Base-by-base conservation (phyloP, 2,888 invertebrate genomes). In the Acronicta aceris region DNA sequence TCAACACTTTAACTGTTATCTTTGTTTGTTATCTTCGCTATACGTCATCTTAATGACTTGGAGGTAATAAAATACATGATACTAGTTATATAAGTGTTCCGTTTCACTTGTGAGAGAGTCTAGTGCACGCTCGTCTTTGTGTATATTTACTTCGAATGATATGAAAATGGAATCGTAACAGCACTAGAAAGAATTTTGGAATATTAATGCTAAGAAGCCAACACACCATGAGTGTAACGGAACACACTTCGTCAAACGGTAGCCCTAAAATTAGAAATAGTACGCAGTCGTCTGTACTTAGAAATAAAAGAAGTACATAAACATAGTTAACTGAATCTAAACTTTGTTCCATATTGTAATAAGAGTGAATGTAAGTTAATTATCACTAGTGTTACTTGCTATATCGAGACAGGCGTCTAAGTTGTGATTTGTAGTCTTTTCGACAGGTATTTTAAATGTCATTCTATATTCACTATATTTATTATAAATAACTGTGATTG, bases 341-440 rank as follows among this genome's bases (percentile, higher is more conserved):
- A 89, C 81, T 88, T 86, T 92, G 92, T 91, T 92, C 90, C 88
- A 90, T 81, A 81, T 33, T 89, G 81, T 88, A 85, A 84, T 91
- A 89, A 89, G 89, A 87, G 84, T 89, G 89, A 89, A 86, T 86
- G 87, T 91, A 87, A 88, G 86, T 85, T 85, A 86, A 87, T 88
- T 91, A 89, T 89, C 88, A 89, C 83, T 90, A 89, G 88, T 82
- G 80, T 86, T 83, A 87, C 84, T 81, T 81, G 79, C 83, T 86
- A 81, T 83, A 83, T 83, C 82, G 82, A 85, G 83, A 88, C 89
- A 84, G 88, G 87, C 89, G 81, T 83, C 86, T 89, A 87, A 84
- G 88, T 92, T 92, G 92, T 93, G 91, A 92, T 88, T 89, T 83
- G 89, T 90, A 91, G 89, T 89, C 78, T 92, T 92, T 91, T 92